Evolutionary conservation across 2,113 vertebrate genomes (phyloP).

Genomic region (Pomatostomus ruficeps): DNA sequence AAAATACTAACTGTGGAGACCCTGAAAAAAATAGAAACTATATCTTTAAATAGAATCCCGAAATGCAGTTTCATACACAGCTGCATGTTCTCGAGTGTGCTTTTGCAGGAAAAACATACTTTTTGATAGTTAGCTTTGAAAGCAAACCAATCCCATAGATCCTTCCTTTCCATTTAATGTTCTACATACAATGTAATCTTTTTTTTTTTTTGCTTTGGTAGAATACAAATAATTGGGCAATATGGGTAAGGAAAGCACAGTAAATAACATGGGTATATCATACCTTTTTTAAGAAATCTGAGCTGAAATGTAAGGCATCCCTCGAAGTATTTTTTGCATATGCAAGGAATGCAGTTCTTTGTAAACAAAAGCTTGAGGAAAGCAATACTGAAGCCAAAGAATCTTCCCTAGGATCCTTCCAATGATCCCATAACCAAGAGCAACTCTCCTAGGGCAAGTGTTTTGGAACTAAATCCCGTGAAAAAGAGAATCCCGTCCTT

Average conservation of each 20-base stretch:
- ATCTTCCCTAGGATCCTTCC: conserved; percentile 55
- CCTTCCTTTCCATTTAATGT: conserved; percentile 42
- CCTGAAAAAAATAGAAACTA: not conserved
- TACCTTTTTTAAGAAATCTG: conserved; percentile 69
- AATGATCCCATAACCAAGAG: conserved; percentile 54
- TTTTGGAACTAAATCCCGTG: conserved; percentile 36
- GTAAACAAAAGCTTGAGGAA: conserved; percentile 79
- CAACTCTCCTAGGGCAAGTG: conserved; percentile 18
- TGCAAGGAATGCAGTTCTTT: conserved; percentile 76
- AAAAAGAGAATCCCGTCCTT: conserved; percentile 50
- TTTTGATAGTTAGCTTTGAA: conserved; percentile 14
- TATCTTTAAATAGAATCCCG: conserved; percentile 29
- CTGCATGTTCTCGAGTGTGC: not conserved
- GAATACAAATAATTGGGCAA: conserved; percentile 24
- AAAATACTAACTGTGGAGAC: conserved; percentile 32
- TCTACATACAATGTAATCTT: not conserved
- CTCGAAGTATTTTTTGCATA: conserved; percentile 63
- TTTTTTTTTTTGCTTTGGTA: conserved; percentile 57
- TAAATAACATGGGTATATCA: conserved; percentile 33
- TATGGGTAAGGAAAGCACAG: conserved; percentile 34
- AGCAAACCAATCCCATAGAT: conserved; percentile 38
- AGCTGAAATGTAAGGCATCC: conserved; percentile 80
- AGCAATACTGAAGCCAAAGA: conserved; percentile 65
- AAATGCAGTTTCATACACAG: not conserved
- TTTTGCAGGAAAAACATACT: not conserved